These are phyloP conservation scores for Lophura swinhoii DNA, from an alignment of 2,797 vertebrate species.

Conservation along the genomic window DNA sequence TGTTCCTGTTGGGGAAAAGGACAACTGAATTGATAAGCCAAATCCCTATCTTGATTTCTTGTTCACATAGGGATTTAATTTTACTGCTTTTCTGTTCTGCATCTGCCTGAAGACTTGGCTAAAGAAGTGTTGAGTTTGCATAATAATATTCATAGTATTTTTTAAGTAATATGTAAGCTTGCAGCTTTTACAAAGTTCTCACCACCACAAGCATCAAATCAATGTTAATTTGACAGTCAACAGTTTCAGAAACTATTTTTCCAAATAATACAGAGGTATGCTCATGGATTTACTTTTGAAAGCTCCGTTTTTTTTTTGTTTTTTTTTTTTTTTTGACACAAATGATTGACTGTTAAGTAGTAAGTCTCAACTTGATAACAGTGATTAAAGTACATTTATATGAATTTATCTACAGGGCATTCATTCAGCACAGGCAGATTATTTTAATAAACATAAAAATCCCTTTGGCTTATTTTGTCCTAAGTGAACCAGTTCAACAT, in stretches of 20 bases:
- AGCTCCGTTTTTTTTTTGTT: neutral
- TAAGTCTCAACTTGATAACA: neutral
- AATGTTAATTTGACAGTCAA: neutral
- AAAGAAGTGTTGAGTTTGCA: neutral
- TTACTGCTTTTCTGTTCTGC: neutral
- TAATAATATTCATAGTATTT: neutral
- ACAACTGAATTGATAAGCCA: neutral
- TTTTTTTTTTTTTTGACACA: neutral
- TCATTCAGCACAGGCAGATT: neutral
- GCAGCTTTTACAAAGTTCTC: neutral
- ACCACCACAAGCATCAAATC: neutral
- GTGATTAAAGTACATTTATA: neutral
- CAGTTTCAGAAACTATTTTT: neutral
- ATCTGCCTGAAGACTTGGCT: neutral
- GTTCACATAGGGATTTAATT: neutral
- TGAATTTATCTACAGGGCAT: neutral
- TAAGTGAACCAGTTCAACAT: neutral
- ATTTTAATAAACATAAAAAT: constrained; percentile 1
- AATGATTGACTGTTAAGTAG: neutral
- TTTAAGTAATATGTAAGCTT: neutral
- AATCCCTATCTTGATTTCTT: neutral
- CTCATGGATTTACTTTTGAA: neutral
- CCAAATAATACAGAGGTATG: neutral
- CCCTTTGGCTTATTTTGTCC: neutral
- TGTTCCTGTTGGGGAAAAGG: neutral